Conservation (phyloP, 2,888 invertebrate genomes). For the Lepidonotus clava region DNA sequence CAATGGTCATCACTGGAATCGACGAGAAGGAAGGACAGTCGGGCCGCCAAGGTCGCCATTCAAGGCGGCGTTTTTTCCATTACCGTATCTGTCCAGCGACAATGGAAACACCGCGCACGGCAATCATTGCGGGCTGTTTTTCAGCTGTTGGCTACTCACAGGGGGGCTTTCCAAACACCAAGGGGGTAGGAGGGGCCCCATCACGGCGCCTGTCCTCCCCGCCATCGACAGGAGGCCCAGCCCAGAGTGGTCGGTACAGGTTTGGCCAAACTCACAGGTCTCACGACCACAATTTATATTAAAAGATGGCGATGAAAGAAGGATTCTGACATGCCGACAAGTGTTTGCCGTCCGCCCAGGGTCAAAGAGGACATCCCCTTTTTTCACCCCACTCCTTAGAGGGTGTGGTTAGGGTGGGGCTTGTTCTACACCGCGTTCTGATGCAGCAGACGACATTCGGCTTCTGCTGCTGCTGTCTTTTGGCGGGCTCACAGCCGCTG, state of each 20-base stretch:
- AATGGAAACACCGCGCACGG: neutral
- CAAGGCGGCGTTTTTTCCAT: neutral
- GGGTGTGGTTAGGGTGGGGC: neutral
- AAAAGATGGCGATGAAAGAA: neutral
- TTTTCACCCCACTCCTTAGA: neutral
- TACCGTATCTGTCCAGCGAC: neutral
- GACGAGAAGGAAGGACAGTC: neutral
- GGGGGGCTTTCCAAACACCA: conserved; percentile 2
- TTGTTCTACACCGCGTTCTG: neutral
- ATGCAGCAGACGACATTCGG: too few species aligned
- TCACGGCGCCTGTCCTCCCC: neutral
- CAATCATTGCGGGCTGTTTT: neutral
- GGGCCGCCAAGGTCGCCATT: neutral
- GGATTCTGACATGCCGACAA: neutral
- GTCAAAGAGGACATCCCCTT: neutral
- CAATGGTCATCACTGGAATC: neutral
- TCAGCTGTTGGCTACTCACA: neutral
- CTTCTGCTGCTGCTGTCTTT: too few species aligned
- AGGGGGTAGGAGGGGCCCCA: neutral
- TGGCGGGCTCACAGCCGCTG: too few species aligned
- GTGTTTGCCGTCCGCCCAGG: conserved; percentile 1
- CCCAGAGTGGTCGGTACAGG: neutral
- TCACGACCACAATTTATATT: neutral
- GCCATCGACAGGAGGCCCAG: neutral
- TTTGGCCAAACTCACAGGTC: neutral